Percentiles rank a stretch among this genome's conserved stretches.
These are phyloP conservation scores for Agapornis canus DNA, from an alignment of 2,797 vertebrate species.

Conservation along the genomic window DNA sequence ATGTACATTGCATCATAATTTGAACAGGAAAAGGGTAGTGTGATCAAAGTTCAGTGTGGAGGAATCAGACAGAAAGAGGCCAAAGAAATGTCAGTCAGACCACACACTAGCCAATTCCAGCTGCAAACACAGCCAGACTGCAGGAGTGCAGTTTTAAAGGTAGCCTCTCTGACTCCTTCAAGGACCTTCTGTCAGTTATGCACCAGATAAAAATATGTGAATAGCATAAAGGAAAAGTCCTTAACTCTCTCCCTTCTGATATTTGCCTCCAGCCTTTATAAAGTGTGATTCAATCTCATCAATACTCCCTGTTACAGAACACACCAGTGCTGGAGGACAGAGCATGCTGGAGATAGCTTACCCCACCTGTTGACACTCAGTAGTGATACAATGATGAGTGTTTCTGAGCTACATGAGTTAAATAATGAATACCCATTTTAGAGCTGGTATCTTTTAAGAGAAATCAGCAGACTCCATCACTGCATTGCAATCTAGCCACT, in stretches of 20 bases:
- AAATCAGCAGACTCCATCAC: neutral
- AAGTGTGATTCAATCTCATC: neutral
- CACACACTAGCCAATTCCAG: neutral
- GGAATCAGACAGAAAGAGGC: neutral
- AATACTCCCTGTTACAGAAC: neutral
- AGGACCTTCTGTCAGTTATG: neutral
- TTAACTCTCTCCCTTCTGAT: neutral
- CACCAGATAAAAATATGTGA: neutral
- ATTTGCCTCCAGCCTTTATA: neutral
- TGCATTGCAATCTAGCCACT: neutral
- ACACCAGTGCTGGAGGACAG: neutral
- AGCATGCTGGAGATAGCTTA: neutral
- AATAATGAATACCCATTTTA: neutral
- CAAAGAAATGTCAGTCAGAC: conserved; percentile 1
- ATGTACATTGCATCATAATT: neutral
- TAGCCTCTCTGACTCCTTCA: neutral
- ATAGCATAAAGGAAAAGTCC: neutral
- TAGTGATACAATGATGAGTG: neutral
- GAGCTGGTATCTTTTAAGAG: neutral
- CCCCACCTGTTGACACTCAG: neutral
- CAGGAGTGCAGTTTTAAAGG: neutral
- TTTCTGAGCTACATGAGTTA: neutral
- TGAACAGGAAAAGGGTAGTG: neutral
- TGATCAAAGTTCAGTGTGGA: neutral
- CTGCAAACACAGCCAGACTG: neutral